A percentile compares a stretch with the other conserved stretches of the same genome.
Evolutionary conservation across 1,140 invertebrate genomes (phyloP).

Genomic region (Hylaeus volcanicus): DNA sequence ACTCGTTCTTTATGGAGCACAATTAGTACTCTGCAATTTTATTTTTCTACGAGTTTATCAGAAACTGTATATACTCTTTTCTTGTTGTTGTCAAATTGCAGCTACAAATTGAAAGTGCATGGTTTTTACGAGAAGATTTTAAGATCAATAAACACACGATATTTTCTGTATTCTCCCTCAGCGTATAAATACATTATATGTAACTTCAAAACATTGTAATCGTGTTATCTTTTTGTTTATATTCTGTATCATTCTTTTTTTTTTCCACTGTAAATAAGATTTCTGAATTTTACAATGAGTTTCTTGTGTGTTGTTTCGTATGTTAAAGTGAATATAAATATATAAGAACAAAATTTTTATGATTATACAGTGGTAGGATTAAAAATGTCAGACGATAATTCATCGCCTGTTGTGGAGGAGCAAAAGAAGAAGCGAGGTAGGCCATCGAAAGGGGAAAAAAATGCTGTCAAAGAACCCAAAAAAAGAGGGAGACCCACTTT

Average conservation of each 20-base stretch:
- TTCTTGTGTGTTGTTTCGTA: background rate
- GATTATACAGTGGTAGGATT: constrained; percentile 42
- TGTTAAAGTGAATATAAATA: background rate
- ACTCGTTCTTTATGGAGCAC: background rate
- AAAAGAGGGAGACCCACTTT: constrained; percentile 76
- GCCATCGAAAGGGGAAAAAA: constrained; percentile 76
- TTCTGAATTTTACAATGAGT: no score
- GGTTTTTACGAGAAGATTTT: background rate
- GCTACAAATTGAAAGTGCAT: constrained; percentile 1
- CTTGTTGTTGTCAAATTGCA: background rate
- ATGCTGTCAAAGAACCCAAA: constrained; percentile 77
- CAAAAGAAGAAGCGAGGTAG: constrained; percentile 80
- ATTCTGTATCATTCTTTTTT: no score
- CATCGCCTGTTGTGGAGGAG: constrained; percentile 76
- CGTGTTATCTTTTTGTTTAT: background rate
- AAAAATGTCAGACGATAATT: constrained; percentile 80
- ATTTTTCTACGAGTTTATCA: background rate
- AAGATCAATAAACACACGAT: constrained; percentile 29
- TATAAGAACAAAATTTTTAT: background rate
- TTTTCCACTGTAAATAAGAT: no score
- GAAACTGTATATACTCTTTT: background rate
- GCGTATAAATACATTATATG: background rate
- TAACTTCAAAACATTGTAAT: constrained; percentile 1
- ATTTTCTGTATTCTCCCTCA: background rate
- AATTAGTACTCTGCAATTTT: background rate